Evolutionary conservation across 2,888 invertebrate species (phyloP), one percentile per base, ranked within the genome.

Genomic region (Rhopalosiphum nymphaeae): DNA sequence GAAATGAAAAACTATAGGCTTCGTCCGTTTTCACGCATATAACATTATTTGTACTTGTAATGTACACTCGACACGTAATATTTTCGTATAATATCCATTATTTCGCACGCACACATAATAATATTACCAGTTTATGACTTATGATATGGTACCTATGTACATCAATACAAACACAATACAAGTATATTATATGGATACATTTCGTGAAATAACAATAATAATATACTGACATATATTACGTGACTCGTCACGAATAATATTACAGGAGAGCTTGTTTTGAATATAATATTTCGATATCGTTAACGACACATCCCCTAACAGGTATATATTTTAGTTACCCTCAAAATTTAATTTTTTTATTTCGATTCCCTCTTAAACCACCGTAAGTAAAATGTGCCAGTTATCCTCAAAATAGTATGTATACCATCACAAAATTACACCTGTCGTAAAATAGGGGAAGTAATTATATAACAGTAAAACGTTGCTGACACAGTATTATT

Each of bases 11-110:
- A 78, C 36, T 78, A 21, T 78, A 36, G 9, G 36, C 21, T 36
- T 36, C 21, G 36, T 78, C 36, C 36, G 3, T 78, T 78, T 78
- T 36, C 21, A 36, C 36, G 78, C 21, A 36, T 78, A 78, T 78
- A 78, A 78, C 78, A 78, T 78, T 78, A 36, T 78, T 78, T 78
- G 78, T 78, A 36, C 78, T 78, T 78, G 78, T 42, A 78, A 78
- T 78, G 21, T 78, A 78, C 78, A 36, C 36, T 78, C 21, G 36
- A 78, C 78, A 78, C 78, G 78, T 36, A 78, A 78, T 78, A 78
- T 78, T 78, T 78, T 25, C 36, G 78, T 78, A 67, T 78, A 78
- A 67, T 78, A 78, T 78, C 78, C 36, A 78, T 78, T 78, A 78
- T 36, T 78, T 78, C 21, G 78, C 78, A 78, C 78, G 78, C 36